Evolutionary conservation across 2,797 vertebrate species (phyloP), one percentile per base, ranked within the genome.

Genomic region (Petrocephalus schoutedeni): DNA sequence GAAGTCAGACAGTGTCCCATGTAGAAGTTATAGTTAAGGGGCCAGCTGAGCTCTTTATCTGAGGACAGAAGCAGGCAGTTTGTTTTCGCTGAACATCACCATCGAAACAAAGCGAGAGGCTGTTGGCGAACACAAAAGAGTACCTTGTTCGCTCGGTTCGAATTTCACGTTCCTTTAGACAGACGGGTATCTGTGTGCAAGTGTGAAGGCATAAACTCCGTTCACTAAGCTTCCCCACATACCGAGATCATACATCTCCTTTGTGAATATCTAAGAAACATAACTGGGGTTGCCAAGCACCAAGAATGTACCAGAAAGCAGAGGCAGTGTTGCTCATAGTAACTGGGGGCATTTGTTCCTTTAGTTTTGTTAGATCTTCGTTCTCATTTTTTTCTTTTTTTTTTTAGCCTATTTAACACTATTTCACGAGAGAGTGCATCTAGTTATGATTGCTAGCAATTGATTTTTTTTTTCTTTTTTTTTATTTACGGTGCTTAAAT

Each of bases 1-100:
- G 28, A 71, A 80, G 74, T 49, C 74, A 49, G 74, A 80, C 74
- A 77, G 71, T 49, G 41, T 36, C 41, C 74, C 41, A 49, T 80
- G 74, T 49, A 89, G 89, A 89, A 93, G 92, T 93, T 89, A 89
- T 91, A 89, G 93, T 90, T 91, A 84, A 28, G 91, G 92, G 91
- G 93, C 92, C 90, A 92, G 88, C 77, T 93, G 89, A 91, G 92
- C 93, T 87, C 84, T 93, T 87, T 91, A 87, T 92, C 88, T 89
- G 94, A 85, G 85, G 87, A 45, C 41, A 91, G 91, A 92, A 87
- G 91, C 61, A 1, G 0, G 88, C 89, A 91, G 89, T 93, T 93
- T 90, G 77, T 89, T 93, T 94, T 91, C 89, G 93, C 8, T 91
- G 90, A 91, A 7, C 91, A 90, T 9, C 88, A 91, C 92, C 41